phyloP scores from a whole-genome alignment of 2,113 vertebrate genomes.

The Petroica traversi region DNA sequence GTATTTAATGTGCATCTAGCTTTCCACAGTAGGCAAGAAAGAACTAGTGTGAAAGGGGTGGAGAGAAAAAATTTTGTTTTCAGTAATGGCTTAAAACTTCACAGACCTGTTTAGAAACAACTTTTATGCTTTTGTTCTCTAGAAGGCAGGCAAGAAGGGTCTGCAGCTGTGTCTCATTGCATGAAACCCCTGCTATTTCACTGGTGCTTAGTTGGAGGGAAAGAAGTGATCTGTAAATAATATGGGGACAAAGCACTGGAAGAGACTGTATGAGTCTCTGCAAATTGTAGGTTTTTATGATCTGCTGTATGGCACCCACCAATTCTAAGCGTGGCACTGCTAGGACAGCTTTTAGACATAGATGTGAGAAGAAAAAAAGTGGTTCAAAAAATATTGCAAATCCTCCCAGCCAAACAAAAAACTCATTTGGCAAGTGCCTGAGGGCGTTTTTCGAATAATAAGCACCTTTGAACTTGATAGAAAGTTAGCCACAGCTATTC shows the following conservation, averaged over 20 bases:
- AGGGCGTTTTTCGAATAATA: neutral
- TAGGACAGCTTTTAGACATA: neutral
- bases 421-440: neutral
- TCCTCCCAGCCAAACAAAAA: neutral
- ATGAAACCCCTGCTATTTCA: neutral
- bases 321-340: neutral
- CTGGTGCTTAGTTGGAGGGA: neutral
- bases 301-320: neutral
- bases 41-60: slow-evolving; percentile 18
- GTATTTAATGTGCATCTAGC: neutral
- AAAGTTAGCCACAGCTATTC: slow-evolving; percentile 18
- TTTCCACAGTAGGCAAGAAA: slow-evolving; percentile 25
- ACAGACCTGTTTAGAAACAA: neutral
- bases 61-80: slow-evolving; percentile 10
- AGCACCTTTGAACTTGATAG: neutral
- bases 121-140: neutral
- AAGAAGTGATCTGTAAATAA: neutral
- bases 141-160: neutral
- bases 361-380: neutral
- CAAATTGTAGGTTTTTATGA: neutral
- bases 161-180: neutral
- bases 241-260: neutral
- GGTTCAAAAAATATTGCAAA: neutral
- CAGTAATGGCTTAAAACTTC: neutral
- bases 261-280: neutral